Evolutionary conservation across 1,140 invertebrate genomes (phyloP).

Genomic region (Amphibalanus amphitrite): DNA sequence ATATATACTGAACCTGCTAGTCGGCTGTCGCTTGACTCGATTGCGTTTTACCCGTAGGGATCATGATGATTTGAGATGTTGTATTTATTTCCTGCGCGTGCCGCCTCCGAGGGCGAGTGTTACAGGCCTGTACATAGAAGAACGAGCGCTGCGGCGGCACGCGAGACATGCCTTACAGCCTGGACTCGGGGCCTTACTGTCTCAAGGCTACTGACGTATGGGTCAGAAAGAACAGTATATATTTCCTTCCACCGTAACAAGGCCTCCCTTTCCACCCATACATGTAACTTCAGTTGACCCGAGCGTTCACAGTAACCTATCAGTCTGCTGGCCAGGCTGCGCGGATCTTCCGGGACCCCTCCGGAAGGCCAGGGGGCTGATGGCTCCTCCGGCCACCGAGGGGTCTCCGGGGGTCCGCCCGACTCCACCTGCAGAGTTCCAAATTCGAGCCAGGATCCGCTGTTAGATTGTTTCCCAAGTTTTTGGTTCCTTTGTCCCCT

Average conservation of each 20-base stretch:
- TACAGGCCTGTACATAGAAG: background rate
- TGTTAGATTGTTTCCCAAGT: background rate
- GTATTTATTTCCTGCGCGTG: background rate
- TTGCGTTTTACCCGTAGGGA: constrained; percentile 1
- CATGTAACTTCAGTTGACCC: background rate
- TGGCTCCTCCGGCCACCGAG: too few species aligned
- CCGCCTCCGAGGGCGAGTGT: background rate
- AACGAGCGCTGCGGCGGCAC: background rate
- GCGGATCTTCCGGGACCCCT: too few species aligned
- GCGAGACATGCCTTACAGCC: background rate
- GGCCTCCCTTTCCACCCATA: background rate
- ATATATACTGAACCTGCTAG: background rate
- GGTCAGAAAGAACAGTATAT: background rate
- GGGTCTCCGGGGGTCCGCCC: too few species aligned
- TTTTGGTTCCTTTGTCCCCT: background rate
- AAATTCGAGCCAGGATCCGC: background rate
- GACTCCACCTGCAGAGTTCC: background rate
- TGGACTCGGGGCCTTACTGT: background rate
- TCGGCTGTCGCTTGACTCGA: background rate
- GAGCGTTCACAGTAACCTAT: background rate
- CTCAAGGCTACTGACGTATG: background rate
- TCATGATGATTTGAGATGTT: background rate
- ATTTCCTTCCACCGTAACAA: background rate
- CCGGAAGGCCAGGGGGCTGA: too few species aligned
- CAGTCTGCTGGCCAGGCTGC: background rate